phyloP scores from a whole-genome alignment of 1,140 invertebrate species.

The Drosophila pachea region DNA sequence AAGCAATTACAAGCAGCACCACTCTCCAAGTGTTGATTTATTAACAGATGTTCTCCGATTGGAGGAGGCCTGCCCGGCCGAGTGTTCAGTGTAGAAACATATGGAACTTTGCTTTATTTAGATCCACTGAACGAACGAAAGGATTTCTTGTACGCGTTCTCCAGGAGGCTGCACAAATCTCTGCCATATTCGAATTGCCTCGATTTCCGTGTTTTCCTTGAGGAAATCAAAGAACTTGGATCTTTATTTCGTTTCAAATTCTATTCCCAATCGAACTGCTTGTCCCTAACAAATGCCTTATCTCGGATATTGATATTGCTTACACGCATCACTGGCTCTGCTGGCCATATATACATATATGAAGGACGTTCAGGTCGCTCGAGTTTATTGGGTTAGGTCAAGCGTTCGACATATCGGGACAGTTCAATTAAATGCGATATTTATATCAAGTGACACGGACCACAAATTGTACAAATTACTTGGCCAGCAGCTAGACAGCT shows the following conservation, averaged over 20 bases:
- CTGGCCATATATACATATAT: constrained; percentile 49
- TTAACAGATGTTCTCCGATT: constrained; percentile 29
- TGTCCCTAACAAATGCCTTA: no score
- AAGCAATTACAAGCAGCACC: constrained; percentile 71
- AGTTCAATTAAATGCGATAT: constrained; percentile 75
- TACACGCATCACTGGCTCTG: not conserved
- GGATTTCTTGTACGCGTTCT: not conserved
- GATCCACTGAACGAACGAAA: not conserved
- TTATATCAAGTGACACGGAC: constrained; percentile 68
- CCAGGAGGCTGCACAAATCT: no score
- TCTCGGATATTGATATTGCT: not conserved
- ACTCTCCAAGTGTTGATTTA: constrained; percentile 59
- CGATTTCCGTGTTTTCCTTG: no score
- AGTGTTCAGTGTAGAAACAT: not conserved
- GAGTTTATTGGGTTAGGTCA: constrained; percentile 13
- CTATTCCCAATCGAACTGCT: no score
- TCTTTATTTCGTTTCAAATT: no score
- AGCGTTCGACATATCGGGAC: constrained; percentile 39
- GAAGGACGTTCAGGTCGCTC: constrained; percentile 26
- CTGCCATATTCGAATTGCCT: no score
- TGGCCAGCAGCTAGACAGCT: constrained; percentile 28
- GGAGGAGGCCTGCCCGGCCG: not conserved
- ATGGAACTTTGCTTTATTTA: not conserved
- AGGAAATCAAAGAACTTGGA: no score
- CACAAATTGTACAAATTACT: constrained; percentile 68